A percentile compares a stretch with the other conserved stretches of the same genome.
Conservation (phyloP, 2,113 vertebrate species). For the Cebus imitator region DNA sequence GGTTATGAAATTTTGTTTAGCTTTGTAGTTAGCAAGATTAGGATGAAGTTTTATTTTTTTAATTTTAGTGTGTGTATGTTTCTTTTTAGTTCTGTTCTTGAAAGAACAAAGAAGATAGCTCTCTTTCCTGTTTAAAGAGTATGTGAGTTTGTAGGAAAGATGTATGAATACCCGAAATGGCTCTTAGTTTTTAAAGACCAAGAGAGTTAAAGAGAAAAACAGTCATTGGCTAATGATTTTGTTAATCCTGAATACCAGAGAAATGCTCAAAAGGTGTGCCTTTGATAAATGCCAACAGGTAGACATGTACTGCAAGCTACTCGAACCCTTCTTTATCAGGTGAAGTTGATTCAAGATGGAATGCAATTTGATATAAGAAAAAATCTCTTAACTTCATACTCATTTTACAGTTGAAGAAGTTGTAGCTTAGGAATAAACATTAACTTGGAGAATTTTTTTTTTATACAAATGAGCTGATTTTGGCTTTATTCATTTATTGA, state of each 20-base stretch:
- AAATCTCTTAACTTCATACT: neutral
- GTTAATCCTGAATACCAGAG: neutral
- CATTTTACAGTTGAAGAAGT: neutral
- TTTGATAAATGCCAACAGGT: neutral
- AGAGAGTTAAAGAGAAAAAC: neutral
- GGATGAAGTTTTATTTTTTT: neutral
- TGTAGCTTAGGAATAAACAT: neutral
- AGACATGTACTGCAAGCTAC: neutral
- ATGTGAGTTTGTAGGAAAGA: neutral
- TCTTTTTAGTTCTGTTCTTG: neutral
- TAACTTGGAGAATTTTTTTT: neutral
- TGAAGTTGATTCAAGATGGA: neutral
- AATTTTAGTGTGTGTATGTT: too few species aligned
- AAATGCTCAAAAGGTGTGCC: neutral
- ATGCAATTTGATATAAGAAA: neutral
- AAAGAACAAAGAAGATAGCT: neutral
- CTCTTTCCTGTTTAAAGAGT: neutral
- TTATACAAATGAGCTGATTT: neutral
- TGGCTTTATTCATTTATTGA: neutral
- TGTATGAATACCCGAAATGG: neutral
- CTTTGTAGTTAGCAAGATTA: conserved; percentile 3
- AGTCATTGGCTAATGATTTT: neutral
- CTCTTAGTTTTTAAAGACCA: neutral
- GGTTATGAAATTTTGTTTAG: neutral
- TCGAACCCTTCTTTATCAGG: neutral